Evolutionary conservation across 2,113 vertebrate species (phyloP).

Genomic region (Sorex araneus): DNA sequence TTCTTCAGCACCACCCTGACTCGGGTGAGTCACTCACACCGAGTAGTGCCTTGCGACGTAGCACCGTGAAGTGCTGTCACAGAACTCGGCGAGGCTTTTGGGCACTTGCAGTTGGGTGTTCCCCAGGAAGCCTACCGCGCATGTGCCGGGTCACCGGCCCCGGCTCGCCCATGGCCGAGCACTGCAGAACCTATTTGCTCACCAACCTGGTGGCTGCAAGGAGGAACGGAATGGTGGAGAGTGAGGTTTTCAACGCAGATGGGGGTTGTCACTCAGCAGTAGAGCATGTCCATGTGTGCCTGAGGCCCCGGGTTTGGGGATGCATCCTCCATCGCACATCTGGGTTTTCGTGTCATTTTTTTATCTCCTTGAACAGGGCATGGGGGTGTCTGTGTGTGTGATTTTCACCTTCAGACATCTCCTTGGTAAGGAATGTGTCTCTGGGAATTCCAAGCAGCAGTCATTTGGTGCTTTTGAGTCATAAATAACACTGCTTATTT

Average conservation of each 20-base stretch:
- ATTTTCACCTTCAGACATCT: slow-evolving; percentile 62
- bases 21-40: slow-evolving; percentile 46
- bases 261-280: no score
- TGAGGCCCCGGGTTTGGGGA: background rate
- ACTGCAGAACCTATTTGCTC: slow-evolving; percentile 8
- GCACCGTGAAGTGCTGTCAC: slow-evolving; percentile 7
- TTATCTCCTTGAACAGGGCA: no score
- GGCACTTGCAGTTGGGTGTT: slow-evolving; percentile 73
- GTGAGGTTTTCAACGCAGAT: slow-evolving; percentile 43
- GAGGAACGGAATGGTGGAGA: slow-evolving; percentile 6
- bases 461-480: slow-evolving; percentile 64
- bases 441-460: slow-evolving; percentile 60
- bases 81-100: slow-evolving; percentile 71
- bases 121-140: slow-evolving; percentile 46
- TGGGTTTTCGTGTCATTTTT: slow-evolving; percentile 25
- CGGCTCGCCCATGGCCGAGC: background rate
- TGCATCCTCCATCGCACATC: slow-evolving; percentile 32
- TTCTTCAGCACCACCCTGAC: slow-evolving; percentile 48
- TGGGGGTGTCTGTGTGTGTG: slow-evolving; percentile 20
- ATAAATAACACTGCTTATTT: slow-evolving; percentile 70
- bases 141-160: background rate
- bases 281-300: no score
- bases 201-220: background rate
- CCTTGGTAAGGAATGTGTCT: slow-evolving; percentile 58
- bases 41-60: no score